A percentile compares a stretch with the other conserved stretches of the same genome.
These are phyloP conservation scores for Pachyramphus minor DNA, from an alignment of 2,113 vertebrate genomes.

Conservation along the genomic window DNA sequence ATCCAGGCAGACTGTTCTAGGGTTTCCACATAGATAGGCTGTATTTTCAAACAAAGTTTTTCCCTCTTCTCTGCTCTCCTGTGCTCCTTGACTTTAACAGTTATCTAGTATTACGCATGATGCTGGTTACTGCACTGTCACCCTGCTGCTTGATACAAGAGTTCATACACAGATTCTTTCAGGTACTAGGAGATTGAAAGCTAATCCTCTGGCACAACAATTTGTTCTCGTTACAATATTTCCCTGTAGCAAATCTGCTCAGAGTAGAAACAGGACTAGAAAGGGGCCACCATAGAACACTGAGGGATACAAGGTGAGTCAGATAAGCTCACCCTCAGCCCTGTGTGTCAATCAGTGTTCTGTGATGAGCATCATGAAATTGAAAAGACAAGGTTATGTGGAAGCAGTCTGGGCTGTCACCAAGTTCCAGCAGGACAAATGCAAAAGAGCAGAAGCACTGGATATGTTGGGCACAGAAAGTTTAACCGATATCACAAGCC, in stretches of 20 bases:
- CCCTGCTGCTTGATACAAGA: neutral
- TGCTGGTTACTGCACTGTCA: neutral
- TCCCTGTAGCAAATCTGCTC: neutral
- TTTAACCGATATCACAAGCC: neutral
- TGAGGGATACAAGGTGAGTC: neutral
- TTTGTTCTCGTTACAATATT: neutral
- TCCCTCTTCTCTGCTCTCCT: neutral
- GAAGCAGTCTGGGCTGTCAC: neutral
- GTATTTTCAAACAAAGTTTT: constrained; percentile 37
- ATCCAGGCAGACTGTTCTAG: constrained; percentile 6
- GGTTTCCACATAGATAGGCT: constrained; percentile 30
- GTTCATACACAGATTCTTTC: neutral
- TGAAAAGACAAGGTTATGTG: neutral
- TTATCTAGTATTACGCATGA: neutral
- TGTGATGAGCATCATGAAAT: neutral
- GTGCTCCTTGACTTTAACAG: neutral
- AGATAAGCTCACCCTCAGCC: neutral
- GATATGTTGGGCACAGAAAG: neutral
- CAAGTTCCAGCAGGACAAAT: neutral
- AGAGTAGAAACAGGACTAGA: neutral
- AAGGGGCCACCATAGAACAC: neutral
- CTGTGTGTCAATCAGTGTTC: neutral
- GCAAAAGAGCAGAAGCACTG: neutral
- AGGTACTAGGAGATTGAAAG: neutral
- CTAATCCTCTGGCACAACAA: neutral